Conservation (phyloP, 1,140 invertebrate genomes). For the Apis laboriosa region DNA sequence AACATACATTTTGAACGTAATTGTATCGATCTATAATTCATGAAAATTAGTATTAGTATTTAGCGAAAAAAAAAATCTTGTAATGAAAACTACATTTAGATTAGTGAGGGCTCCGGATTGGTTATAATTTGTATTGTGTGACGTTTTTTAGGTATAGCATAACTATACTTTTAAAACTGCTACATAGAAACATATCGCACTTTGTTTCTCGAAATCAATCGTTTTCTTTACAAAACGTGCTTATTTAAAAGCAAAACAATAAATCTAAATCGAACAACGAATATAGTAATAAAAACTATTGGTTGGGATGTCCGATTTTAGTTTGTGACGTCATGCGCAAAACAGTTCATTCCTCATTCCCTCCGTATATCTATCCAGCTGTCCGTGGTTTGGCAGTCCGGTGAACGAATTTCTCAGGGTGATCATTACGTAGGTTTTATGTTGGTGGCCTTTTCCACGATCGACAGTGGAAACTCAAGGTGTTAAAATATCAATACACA, state of each 20-base stretch:
- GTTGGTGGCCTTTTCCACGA: conserved; percentile 27
- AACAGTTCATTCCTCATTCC: conserved; percentile 53
- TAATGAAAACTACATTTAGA: neutral
- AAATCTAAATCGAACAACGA: neutral
- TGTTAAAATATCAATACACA: conserved; percentile 35
- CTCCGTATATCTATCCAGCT: conserved; percentile 55
- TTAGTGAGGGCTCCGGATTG: neutral
- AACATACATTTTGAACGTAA: neutral
- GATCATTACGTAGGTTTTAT: conserved; percentile 42
- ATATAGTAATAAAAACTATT: conserved; percentile 6
- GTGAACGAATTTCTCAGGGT: conserved; percentile 53
- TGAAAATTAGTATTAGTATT: neutral
- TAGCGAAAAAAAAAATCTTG: neutral
- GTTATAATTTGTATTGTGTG: neutral
- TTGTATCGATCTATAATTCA: neutral
- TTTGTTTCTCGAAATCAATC: neutral
- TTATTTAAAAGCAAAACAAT: neutral
- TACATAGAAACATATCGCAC: neutral
- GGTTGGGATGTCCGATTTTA: conserved; percentile 43
- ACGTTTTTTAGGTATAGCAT: neutral
- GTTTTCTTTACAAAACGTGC: neutral
- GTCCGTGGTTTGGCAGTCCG: conserved; percentile 59
- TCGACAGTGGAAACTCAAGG: conserved; percentile 40
- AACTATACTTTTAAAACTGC: neutral
- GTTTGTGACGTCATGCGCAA: conserved; percentile 59